These are phyloP conservation scores for Xenentodon cancila DNA, from an alignment of 2,797 vertebrate genomes.

Conservation along the genomic window DNA sequence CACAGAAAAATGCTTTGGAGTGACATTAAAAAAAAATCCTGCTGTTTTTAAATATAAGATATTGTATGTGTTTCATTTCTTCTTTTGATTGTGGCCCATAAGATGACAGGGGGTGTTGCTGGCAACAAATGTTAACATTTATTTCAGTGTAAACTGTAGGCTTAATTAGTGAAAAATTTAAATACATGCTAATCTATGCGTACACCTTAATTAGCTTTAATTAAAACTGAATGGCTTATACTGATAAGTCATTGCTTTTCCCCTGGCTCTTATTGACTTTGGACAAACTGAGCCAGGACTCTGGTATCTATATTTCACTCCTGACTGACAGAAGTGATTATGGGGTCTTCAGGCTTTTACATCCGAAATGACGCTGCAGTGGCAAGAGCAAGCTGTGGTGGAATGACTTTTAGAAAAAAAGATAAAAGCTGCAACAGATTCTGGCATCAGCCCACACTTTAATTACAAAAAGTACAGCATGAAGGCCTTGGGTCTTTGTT, in stretches of 20 bases:
- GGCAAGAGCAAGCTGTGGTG: conserved; percentile 53
- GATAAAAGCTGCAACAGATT: conserved; percentile 26
- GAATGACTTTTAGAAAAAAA: conserved; percentile 24
- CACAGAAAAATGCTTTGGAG: neutral
- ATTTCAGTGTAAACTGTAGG: conserved; percentile 19
- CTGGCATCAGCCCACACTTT: conserved; percentile 36
- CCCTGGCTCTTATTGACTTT: conserved; percentile 3
- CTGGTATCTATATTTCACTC: conserved; percentile 41
- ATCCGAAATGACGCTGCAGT: conserved; percentile 36
- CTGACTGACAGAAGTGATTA: conserved; percentile 58
- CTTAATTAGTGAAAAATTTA: conserved; percentile 6
- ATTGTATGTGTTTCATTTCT: neutral
- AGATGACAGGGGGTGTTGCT: neutral
- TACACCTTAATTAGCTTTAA: conserved; percentile 31
- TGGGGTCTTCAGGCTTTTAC: conserved; percentile 35
- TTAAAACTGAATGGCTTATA: conserved; percentile 22
- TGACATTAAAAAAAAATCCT: neutral
- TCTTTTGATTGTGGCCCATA: neutral
- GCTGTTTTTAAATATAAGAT: neutral
- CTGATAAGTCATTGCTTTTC: conserved; percentile 15
- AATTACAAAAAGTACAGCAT: conserved; percentile 55
- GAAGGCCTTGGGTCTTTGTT: conserved; percentile 40
- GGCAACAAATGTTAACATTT: neutral
- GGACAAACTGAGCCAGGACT: conserved; percentile 17
- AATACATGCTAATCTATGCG: conserved; percentile 19